phyloP scores from a whole-genome alignment of 2,888 invertebrate species.

The Lasiommata megera region DNA sequence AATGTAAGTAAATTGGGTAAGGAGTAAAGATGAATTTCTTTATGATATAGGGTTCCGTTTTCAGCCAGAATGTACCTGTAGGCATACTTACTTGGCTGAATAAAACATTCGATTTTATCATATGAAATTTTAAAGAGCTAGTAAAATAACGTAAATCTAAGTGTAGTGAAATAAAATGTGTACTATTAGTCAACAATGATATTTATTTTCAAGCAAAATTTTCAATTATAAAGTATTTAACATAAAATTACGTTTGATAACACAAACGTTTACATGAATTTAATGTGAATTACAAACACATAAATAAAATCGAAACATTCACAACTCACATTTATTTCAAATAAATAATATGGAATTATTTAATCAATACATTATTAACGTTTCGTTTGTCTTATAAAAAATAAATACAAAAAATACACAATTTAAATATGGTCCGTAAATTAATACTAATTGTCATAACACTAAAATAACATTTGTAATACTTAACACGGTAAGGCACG shows the following conservation, averaged over 20 bases:
- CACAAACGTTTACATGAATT: conserved; percentile 49
- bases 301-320: conserved; percentile 2
- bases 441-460: conserved; percentile 51
- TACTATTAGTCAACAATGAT: conserved; percentile 68
- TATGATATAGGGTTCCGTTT: too few species aligned
- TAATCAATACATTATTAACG: not conserved
- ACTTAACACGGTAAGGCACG: conserved; percentile 23
- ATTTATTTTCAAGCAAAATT: conserved; percentile 74
- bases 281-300: conserved; percentile 28
- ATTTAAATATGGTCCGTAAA: conserved; percentile 45
- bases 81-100: too few species aligned
- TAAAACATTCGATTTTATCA: too few species aligned
- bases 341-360: conserved; percentile 18
- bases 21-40: too few species aligned
- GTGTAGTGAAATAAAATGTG: conserved; percentile 40
- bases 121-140: too few species aligned
- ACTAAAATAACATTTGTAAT: conserved; percentile 45
- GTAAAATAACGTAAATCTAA: too few species aligned
- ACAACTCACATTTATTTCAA: conserved; percentile 22
- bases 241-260: conserved; percentile 53
- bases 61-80: too few species aligned
- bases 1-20: too few species aligned
- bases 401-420: conserved; percentile 2
- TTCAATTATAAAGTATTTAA: conserved; percentile 59
- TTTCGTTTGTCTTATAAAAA: not conserved